phyloP scores from a whole-genome alignment of 2,113 vertebrate species.

The Catharus bicknelli region DNA sequence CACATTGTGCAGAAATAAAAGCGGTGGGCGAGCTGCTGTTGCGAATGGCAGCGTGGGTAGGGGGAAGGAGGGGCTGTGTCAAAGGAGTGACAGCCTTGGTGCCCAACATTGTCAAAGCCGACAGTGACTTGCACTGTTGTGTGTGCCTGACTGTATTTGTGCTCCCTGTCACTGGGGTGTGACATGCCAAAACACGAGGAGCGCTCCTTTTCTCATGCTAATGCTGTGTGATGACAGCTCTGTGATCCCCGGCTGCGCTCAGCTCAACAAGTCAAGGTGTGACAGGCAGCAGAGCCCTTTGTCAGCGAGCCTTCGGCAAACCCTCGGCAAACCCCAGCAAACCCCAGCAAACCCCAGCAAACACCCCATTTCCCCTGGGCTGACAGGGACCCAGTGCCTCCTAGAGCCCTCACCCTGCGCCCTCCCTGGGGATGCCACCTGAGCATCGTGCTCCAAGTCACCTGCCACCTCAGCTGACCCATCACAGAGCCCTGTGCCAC shows the following conservation, averaged over 20 bases:
- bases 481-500: background rate
- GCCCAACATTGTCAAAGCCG: constrained; percentile 78
- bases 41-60: constrained; percentile 73
- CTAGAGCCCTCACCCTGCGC: background rate
- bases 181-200: constrained; percentile 78
- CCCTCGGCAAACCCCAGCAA: background rate
- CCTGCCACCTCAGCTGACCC: fast-evolving
- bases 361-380: background rate
- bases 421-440: background rate
- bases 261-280: constrained; percentile 75
- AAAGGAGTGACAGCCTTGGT: constrained; percentile 76
- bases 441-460: fast-evolving
- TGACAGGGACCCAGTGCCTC: background rate
- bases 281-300: constrained; percentile 71
- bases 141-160: constrained; percentile 74
- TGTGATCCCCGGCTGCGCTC: constrained; percentile 47
- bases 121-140: constrained; percentile 71
- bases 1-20: constrained; percentile 77
- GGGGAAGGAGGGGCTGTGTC: constrained; percentile 67
- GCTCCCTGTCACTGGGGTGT: constrained; percentile 75
- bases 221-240: constrained; percentile 74
- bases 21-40: constrained; percentile 72
- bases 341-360: background rate
- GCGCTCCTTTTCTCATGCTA: constrained; percentile 80
- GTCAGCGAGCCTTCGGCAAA: background rate